A percentile compares a stretch with the other conserved stretches of the same genome.
These are phyloP conservation scores for Petrocephalus zakoni DNA, from an alignment of 2,113 vertebrate species.

Conservation along the genomic window DNA sequence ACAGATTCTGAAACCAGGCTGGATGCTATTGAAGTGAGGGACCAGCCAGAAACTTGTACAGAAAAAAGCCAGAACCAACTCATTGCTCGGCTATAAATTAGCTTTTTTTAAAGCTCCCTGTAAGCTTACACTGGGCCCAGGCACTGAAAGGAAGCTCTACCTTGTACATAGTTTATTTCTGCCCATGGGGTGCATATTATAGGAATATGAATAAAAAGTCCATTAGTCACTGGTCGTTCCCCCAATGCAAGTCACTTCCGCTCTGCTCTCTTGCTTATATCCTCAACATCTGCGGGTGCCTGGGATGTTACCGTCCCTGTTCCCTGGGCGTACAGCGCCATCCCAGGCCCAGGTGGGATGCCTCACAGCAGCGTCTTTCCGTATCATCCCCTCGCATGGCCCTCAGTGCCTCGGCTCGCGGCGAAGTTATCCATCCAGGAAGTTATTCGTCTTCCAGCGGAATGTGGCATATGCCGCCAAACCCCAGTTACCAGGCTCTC, in stretches of 20 bases:
- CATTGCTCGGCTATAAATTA: background rate
- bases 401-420: background rate
- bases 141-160: background rate
- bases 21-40: background rate
- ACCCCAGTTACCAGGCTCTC: conserved; percentile 5
- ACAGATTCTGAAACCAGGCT: background rate
- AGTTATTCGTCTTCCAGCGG: background rate
- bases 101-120: background rate
- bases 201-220: background rate
- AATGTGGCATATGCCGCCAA: background rate
- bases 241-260: background rate
- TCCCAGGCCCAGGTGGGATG: background rate
- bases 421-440: background rate
- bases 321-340: background rate
- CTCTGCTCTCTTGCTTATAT: background rate
- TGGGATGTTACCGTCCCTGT: background rate
- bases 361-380: background rate
- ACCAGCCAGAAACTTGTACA: background rate
- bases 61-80: background rate
- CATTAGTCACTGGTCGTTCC: background rate
- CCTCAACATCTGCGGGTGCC: background rate
- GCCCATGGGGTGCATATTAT: background rate
- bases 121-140: background rate
- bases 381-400: background rate
- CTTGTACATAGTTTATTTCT: background rate